These are phyloP conservation scores for Agapornis canus DNA, from an alignment of 2,797 vertebrate genomes.

Conservation along the genomic window DNA sequence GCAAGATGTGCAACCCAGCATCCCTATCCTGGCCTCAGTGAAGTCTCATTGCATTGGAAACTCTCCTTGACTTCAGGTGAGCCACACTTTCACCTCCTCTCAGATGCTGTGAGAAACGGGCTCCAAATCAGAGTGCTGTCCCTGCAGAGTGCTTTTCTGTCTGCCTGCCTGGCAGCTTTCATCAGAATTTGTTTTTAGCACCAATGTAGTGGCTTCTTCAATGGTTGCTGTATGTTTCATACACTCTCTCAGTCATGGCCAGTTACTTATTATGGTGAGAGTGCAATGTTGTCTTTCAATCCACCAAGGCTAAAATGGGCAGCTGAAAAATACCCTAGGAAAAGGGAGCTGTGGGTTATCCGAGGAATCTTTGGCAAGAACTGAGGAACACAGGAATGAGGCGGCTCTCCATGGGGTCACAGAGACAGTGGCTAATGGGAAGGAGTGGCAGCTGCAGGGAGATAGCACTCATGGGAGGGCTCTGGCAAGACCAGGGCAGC, in stretches of 20 bases:
- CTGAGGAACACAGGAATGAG: background rate
- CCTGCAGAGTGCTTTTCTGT: constrained; percentile 8
- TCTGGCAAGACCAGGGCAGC: background rate
- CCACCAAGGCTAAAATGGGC: background rate
- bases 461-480: background rate
- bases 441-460: background rate
- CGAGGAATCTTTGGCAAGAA: fast-evolving
- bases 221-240: background rate
- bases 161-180: background rate
- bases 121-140: background rate
- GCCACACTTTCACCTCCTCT: background rate
- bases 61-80: background rate
- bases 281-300: background rate
- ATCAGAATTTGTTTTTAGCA: constrained; percentile 30
- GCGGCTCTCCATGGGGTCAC: fast-evolving
- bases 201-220: constrained; percentile 4
- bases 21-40: background rate
- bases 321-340: background rate
- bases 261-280: background rate
- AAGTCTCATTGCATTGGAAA: background rate
- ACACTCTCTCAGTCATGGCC: background rate
- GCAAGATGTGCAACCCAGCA: background rate
- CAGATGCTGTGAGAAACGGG: constrained; percentile 1
- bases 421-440: background rate
- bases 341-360: background rate